These are phyloP conservation scores for Phenganax stokvisi DNA, from an alignment of 92 coral and sea anemone species.

Conservation along the genomic window DNA sequence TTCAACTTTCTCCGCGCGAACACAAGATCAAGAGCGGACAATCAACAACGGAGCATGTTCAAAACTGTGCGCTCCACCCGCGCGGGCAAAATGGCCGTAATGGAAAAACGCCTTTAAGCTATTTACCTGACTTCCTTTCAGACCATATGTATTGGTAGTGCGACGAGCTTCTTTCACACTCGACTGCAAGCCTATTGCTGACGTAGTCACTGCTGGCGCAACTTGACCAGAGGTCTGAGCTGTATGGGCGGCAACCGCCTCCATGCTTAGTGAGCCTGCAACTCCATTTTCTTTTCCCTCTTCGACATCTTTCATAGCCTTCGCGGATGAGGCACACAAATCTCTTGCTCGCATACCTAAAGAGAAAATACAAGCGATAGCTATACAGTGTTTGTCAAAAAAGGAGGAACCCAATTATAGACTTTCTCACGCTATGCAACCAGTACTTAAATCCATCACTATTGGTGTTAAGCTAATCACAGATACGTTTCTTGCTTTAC, in stretches of 20 bases:
- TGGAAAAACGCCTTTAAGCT: no score
- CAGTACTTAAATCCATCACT: no score
- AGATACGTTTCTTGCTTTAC: no score
- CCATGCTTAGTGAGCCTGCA: slow-evolving; percentile 78
- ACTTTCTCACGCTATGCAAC: no score
- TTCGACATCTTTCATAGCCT: slow-evolving; percentile 81
- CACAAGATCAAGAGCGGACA: no score
- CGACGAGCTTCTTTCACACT: slow-evolving; percentile 74
- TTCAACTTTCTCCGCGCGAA: no score
- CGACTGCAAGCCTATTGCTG: slow-evolving; percentile 80
- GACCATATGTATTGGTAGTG: slow-evolving; percentile 71
- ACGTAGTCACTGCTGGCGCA: slow-evolving; percentile 53
- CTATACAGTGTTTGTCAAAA: not conserved
- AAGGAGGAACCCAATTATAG: not conserved
- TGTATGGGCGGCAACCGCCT: slow-evolving; percentile 91
- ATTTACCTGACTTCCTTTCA: slow-evolving; percentile 48
- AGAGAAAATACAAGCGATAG: not conserved
- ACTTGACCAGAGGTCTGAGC: slow-evolving; percentile 59
- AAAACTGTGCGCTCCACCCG: no score
- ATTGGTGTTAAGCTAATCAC: no score
- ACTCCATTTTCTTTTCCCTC: slow-evolving; percentile 59
- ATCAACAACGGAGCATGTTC: no score
- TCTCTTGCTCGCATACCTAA: slow-evolving; percentile 93
- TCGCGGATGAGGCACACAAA: slow-evolving; percentile 89
- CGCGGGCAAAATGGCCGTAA: no score